These are phyloP conservation scores for Callyntrura guangdongensis DNA, from an alignment of 2,888 invertebrate genomes.

Conservation along the genomic window DNA sequence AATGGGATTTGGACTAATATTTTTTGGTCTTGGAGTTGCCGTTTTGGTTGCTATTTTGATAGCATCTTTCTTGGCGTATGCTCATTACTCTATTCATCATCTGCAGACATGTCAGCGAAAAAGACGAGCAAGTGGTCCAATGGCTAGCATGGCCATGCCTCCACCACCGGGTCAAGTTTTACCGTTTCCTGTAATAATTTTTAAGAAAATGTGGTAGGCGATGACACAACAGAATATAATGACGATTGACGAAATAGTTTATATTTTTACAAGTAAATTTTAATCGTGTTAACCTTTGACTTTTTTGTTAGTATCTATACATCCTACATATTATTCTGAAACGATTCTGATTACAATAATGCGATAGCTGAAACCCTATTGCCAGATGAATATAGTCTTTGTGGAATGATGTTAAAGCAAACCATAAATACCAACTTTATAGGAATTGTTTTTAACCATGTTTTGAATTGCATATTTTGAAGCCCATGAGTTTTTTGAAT, in stretches of 20 bases:
- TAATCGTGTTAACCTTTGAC: no score
- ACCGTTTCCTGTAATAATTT: slow-evolving; percentile 82
- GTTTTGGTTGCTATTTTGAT: slow-evolving; percentile 95
- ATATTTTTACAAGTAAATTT: slow-evolving; percentile 16
- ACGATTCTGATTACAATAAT: no score
- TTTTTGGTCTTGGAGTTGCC: slow-evolving; percentile 94
- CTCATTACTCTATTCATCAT: slow-evolving; percentile 81
- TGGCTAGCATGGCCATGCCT: slow-evolving; percentile 35
- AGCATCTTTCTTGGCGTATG: slow-evolving; percentile 87
- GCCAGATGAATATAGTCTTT: no score
- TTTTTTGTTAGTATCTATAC: not conserved
- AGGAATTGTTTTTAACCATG: no score
- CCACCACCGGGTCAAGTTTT: slow-evolving; percentile 75
- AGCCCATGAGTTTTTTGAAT: not conserved
- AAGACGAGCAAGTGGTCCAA: slow-evolving; percentile 26
- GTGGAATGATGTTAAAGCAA: no score
- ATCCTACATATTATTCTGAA: not conserved
- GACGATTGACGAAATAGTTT: not conserved
- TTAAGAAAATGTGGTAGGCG: slow-evolving; percentile 82
- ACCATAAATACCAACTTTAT: no score
- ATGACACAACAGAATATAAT: no score
- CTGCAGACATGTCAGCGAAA: slow-evolving; percentile 69
- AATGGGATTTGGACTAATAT: slow-evolving; percentile 94
- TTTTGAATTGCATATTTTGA: not conserved
- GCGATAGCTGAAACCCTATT: no score